A percentile compares a stretch with the other conserved stretches of the same genome.
phyloP scores from a whole-genome alignment of 1,140 invertebrate species.

The Tetragnatha versicolor region DNA sequence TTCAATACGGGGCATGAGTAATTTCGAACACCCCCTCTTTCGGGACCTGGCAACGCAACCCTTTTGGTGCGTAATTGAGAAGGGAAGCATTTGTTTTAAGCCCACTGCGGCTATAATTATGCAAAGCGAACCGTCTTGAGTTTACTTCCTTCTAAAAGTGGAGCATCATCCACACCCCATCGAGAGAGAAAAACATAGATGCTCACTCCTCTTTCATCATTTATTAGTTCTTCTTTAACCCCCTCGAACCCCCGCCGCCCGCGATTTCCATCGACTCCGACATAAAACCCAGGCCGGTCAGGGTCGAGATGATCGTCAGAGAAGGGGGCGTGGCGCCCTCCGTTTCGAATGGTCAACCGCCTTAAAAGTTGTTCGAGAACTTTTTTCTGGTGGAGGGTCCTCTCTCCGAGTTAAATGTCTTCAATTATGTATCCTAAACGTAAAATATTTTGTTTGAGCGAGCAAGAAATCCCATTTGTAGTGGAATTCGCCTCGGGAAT shows the following conservation, averaged over 20 bases:
- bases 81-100: constrained; percentile 40
- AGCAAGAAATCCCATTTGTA: constrained; percentile 30
- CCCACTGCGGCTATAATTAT: constrained; percentile 41
- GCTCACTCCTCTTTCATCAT: constrained; percentile 15
- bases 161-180: not conserved
- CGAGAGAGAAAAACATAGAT: not conserved
- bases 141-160: not conserved
- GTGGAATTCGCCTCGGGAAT: too few species aligned
- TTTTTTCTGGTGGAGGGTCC: not conserved
- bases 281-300: too few species aligned
- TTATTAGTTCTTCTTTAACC: constrained; percentile 33
- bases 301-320: too few species aligned
- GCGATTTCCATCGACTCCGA: too few species aligned
- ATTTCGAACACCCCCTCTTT: not conserved
- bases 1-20: not conserved
- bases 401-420: constrained; percentile 36
- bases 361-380: constrained; percentile 3
- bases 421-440: constrained; percentile 35
- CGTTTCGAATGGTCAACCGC: constrained; percentile 38
- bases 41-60: constrained; percentile 5
- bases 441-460: constrained; percentile 11
- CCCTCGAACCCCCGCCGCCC: too few species aligned
- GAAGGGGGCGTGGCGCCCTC: not conserved
- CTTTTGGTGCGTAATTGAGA: constrained; percentile 42
- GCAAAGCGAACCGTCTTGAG: constrained; percentile 38